These are phyloP conservation scores for Gasterosteus nipponicus DNA, from an alignment of 2,113 vertebrate genomes.

Conservation along the genomic window DNA sequence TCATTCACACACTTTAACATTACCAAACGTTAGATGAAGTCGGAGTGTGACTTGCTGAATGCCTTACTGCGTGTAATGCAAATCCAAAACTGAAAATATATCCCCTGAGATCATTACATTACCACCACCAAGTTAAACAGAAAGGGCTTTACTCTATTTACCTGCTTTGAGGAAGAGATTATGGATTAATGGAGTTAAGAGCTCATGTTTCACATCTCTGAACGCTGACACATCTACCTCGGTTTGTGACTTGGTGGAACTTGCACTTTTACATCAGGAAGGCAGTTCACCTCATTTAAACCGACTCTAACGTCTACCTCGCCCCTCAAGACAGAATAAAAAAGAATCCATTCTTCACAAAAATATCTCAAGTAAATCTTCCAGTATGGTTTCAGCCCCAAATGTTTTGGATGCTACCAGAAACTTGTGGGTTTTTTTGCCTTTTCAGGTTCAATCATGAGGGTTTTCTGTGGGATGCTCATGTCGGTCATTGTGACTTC, in stretches of 20 bases:
- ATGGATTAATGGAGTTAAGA: neutral
- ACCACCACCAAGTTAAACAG: conserved; percentile 19
- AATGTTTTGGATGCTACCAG: neutral
- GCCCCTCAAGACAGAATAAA: neutral
- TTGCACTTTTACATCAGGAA: conserved; percentile 25
- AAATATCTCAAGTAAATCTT: neutral
- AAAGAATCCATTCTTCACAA: neutral
- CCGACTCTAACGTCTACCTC: conserved; percentile 1
- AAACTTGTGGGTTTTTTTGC: neutral
- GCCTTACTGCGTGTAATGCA: neutral
- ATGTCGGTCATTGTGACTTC: conserved; percentile 8
- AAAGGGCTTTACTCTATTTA: conserved; percentile 39
- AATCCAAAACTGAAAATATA: conserved; percentile 10
- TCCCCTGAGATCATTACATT: conserved; percentile 28
- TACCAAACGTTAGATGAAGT: neutral
- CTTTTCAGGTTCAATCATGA: conserved; percentile 6
- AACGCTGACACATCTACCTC: conserved; percentile 22
- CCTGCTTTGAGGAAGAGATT: conserved; percentile 35
- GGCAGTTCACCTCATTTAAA: conserved; percentile 1
- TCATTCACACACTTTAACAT: neutral
- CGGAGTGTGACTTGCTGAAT: conserved; percentile 13
- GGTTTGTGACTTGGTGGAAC: conserved; percentile 13
- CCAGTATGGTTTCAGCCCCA: neutral
- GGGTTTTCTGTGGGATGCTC: conserved; percentile 5
- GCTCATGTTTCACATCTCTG: neutral